Percentiles rank a stretch among this genome's conserved stretches.
Conservation (phyloP, 2,113 vertebrate species). For the Calidris pygmaea region DNA sequence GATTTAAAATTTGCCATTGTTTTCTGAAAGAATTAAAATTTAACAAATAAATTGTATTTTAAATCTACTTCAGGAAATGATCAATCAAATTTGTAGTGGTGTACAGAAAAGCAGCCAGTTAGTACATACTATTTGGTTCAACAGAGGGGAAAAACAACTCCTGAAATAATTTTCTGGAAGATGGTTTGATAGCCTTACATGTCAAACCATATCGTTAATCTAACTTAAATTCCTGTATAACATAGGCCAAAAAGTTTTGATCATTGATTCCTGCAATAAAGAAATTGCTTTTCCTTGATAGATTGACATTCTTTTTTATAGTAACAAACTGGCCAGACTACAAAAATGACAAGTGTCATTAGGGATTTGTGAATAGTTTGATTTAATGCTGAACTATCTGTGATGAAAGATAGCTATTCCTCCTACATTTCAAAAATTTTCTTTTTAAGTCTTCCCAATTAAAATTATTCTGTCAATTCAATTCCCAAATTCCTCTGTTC, state of each 20-base stretch:
- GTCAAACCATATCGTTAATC: background rate
- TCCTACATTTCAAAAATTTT: background rate
- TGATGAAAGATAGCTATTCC: background rate
- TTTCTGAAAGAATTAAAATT: background rate
- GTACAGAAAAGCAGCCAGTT: background rate
- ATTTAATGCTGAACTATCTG: background rate
- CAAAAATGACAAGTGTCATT: background rate
- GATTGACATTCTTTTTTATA: background rate
- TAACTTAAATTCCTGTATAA: background rate
- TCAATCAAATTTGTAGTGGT: background rate
- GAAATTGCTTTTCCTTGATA: background rate
- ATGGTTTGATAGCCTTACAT: background rate
- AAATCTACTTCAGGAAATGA: background rate
- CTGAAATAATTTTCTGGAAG: background rate
- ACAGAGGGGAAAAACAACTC: background rate
- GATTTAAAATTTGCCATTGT: background rate
- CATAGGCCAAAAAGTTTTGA: background rate
- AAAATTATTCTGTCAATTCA: background rate
- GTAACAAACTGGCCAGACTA: background rate
- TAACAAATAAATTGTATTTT: background rate
- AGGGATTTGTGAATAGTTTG: background rate
- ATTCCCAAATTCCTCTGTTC: background rate
- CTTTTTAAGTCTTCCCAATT: background rate
- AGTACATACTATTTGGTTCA: background rate
- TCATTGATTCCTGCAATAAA: background rate